These are phyloP conservation scores for Oeneis ivallda DNA, from an alignment of 2,888 invertebrate genomes.

Conservation along the genomic window DNA sequence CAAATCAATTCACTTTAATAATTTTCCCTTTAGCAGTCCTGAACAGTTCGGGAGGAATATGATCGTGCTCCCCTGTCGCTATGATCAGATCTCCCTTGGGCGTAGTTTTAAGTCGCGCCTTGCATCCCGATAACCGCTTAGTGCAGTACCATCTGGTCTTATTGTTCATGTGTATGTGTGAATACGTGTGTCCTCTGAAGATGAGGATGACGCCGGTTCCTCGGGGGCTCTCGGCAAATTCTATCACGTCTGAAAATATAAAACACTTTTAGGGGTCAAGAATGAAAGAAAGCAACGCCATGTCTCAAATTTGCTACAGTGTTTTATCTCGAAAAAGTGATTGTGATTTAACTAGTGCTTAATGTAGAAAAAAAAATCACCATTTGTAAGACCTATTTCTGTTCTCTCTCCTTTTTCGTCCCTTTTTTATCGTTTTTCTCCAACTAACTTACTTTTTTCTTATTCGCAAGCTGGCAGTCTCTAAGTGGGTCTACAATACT, in stretches of 20 bases:
- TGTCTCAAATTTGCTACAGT: no score
- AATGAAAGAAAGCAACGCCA: no score
- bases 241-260: slow-evolving; percentile 26
- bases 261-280: no score
- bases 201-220: slow-evolving; percentile 22
- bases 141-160: slow-evolving; percentile 44
- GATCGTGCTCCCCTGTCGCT: slow-evolving; percentile 36
- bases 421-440: no score
- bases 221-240: slow-evolving; percentile 18
- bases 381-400: no score
- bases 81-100: slow-evolving; percentile 29
- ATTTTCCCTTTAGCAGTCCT: slow-evolving; percentile 28
- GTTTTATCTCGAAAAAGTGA: no score
- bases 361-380: no score
- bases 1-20: slow-evolving; percentile 13
- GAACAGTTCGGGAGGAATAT: slow-evolving; percentile 35
- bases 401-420: no score
- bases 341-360: no score
- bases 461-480: no score
- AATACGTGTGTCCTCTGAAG: slow-evolving; percentile 24
- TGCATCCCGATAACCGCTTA: slow-evolving; percentile 39
- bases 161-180: slow-evolving; percentile 30
- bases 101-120: slow-evolving; percentile 39
- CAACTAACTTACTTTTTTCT: no score
- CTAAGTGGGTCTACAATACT: no score